These are phyloP conservation scores for Lordiphosa clarofinis DNA, from an alignment of 1,140 invertebrate species.

Conservation along the genomic window DNA sequence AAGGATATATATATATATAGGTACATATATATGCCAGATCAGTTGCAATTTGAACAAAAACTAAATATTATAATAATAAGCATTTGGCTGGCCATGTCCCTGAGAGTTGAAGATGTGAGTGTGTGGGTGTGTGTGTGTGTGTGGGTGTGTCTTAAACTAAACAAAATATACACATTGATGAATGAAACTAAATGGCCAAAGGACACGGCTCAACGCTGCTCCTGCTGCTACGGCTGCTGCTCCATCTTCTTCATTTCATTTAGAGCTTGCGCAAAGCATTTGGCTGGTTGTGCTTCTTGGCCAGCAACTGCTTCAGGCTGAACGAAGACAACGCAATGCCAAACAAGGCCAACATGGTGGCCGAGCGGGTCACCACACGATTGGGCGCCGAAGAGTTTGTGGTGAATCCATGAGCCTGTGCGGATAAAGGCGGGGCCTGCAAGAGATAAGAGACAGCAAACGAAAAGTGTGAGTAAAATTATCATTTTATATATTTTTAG, in stretches of 20 bases:
- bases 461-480: constrained; percentile 2
- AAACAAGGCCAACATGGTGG: constrained; percentile 81
- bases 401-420: constrained; percentile 63
- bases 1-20: constrained; percentile 20
- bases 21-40: constrained; percentile 1
- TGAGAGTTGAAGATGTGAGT: neutral
- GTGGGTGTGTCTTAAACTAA: constrained; percentile 51
- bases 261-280: constrained; percentile 67
- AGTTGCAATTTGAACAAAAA: constrained; percentile 7
- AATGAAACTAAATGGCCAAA: constrained; percentile 15
- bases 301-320: constrained; percentile 83
- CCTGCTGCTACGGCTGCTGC: constrained; percentile 1
- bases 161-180: constrained; percentile 61
- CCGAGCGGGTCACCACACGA: constrained; percentile 81
- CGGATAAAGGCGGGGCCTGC: constrained; percentile 45
- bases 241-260: neutral
- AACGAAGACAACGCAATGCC: constrained; percentile 83
- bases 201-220: constrained; percentile 24
- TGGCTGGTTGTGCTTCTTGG: constrained; percentile 66
- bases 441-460: constrained; percentile 21
- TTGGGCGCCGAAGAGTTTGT: constrained; percentile 79
- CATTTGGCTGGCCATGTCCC: constrained; percentile 19
- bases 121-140: constrained; percentile 6
- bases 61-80: constrained; percentile 16
- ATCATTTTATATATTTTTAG: constrained; percentile 21